Conservation (phyloP, 2,888 invertebrate genomes). For the Willowsia nigromaculata region DNA sequence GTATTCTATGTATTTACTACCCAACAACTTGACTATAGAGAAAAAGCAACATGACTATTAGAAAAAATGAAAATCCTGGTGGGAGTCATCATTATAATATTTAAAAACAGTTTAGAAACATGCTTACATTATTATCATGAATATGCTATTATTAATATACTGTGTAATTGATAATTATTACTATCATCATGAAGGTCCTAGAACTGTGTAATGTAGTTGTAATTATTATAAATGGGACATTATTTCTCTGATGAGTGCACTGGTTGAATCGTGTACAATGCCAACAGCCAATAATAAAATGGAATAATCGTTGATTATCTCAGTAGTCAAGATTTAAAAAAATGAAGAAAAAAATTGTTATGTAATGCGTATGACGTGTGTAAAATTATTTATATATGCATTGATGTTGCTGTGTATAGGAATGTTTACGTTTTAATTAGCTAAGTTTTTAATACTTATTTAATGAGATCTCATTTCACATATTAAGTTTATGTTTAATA, state of each 20-base stretch:
- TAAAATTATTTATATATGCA: conserved; percentile 31
- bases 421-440: conserved; percentile 36
- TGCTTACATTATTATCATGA: conserved; percentile 27
- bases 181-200: conserved; percentile 62
- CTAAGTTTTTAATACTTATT: conserved; percentile 47
- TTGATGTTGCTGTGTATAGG: conserved; percentile 6
- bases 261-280: conserved; percentile 70
- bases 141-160: conserved; percentile 1
- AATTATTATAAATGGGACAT: conserved; percentile 64
- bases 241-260: conserved; percentile 64
- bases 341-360: conserved; percentile 19
- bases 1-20: conserved; percentile 11
- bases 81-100: conserved; percentile 31
- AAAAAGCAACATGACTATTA: conserved; percentile 42
- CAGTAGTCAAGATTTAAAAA: conserved; percentile 72
- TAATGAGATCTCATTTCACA: conserved; percentile 61
- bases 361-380: conserved; percentile 14
- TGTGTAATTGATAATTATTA: conserved; percentile 35
- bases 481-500: conserved; percentile 43
- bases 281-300: conserved; percentile 72
- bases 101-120: conserved; percentile 29
- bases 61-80: conserved; percentile 13
- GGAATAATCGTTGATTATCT: conserved; percentile 72
- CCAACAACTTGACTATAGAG: conserved; percentile 60
- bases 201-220: conserved; percentile 68